These are phyloP conservation scores for Eubasilissa regina DNA, from an alignment of 1,140 invertebrate genomes.

Conservation along the genomic window DNA sequence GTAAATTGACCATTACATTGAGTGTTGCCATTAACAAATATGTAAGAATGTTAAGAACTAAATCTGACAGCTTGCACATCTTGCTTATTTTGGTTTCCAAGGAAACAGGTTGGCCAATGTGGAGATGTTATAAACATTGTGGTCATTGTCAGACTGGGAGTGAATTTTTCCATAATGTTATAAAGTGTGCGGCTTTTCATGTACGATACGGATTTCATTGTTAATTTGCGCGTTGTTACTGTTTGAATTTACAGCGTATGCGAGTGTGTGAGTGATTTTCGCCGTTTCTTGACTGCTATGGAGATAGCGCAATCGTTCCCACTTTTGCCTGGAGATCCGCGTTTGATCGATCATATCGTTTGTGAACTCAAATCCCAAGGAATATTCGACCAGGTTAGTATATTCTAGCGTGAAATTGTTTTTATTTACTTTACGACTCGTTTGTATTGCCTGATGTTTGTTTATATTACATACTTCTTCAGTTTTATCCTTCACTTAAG, in stretches of 20 bases:
- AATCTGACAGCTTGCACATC: background rate
- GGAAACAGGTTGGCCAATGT: background rate
- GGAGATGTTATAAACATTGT: constrained; percentile 29
- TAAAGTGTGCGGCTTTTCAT: background rate
- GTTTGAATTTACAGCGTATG: constrained; percentile 11
- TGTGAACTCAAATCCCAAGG: constrained; percentile 54
- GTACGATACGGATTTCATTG: background rate
- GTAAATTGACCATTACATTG: background rate
- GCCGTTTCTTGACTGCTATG: constrained; percentile 35
- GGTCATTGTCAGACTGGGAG: constrained; percentile 28
- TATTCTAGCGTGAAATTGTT: background rate
- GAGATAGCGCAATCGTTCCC: constrained; percentile 43
- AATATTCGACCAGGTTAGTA: constrained; percentile 57
- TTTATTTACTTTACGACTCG: background rate
- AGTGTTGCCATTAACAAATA: background rate
- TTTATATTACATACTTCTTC: background rate
- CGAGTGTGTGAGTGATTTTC: constrained; percentile 7
- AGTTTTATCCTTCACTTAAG: background rate
- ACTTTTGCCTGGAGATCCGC: constrained; percentile 48
- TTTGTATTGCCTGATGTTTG: background rate
- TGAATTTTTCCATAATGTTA: constrained; percentile 38
- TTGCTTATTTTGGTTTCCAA: background rate
- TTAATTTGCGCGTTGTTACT: background rate
- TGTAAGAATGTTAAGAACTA: background rate
- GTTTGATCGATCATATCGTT: constrained; percentile 52